phyloP scores from a whole-genome alignment of 2,113 vertebrate genomes.

The Mus spicilegus region DNA sequence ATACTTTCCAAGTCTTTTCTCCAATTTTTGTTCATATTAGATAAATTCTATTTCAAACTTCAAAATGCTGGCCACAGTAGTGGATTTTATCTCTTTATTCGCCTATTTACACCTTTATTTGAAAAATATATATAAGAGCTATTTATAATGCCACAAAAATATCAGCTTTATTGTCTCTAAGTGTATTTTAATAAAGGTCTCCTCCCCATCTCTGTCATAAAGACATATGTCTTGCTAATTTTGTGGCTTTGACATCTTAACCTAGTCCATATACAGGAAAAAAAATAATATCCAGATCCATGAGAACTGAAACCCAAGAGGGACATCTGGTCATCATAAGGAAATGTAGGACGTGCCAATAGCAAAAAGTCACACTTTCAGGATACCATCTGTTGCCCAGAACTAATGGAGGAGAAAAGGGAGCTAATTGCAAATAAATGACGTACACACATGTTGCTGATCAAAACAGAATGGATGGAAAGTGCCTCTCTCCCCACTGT shows the following conservation, averaged over 20 bases:
- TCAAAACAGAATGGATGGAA: constrained; percentile 4
- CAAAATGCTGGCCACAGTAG: not conserved
- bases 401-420: constrained; percentile 65
- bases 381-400: constrained; percentile 69
- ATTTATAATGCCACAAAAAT: no score
- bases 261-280: not conserved
- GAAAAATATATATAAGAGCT: no score
- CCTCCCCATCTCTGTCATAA: not conserved
- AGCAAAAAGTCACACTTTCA: constrained; percentile 62
- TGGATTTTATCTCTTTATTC: not conserved
- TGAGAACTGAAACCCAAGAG: constrained; percentile 52
- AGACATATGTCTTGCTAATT: constrained; percentile 28
- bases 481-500: not conserved
- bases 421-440: constrained; percentile 68
- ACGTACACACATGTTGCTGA: constrained; percentile 9
- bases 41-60: not conserved
- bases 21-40: constrained; percentile 8
- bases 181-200: not conserved
- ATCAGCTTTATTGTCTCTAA: no score
- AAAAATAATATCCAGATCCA: constrained; percentile 38
- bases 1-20: accelerated
- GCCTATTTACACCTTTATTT: not conserved
- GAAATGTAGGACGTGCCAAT: constrained; percentile 25
- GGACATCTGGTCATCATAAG: constrained; percentile 69
- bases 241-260: constrained; percentile 55